These are phyloP conservation scores for Galago senegalensis DNA, from an alignment of 2,797 vertebrate genomes.

Conservation along the genomic window DNA sequence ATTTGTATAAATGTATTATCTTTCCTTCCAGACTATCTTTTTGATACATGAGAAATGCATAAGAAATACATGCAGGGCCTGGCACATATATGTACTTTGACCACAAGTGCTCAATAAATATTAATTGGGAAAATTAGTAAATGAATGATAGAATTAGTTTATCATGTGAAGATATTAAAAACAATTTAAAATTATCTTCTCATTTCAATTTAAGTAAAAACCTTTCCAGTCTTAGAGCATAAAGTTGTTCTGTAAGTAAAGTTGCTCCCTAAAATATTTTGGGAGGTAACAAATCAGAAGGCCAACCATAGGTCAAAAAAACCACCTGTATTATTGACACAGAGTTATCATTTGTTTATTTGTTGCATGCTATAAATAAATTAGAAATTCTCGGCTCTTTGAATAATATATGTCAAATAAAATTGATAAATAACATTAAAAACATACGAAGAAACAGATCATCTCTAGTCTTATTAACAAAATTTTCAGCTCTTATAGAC, in stretches of 20 bases:
- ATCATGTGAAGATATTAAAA: constrained; percentile 55
- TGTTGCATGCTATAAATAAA: constrained; percentile 48
- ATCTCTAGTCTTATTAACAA: constrained; percentile 9
- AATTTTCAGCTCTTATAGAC: neutral
- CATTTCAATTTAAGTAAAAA: constrained; percentile 53
- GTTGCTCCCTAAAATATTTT: constrained; percentile 52
- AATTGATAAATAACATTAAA: constrained; percentile 14
- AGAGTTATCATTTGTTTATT: constrained; percentile 28
- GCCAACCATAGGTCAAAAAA: constrained; percentile 29
- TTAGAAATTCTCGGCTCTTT: constrained; percentile 52
- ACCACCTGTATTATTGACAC: neutral
- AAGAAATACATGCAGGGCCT: neutral
- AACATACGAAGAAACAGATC: constrained; percentile 38
- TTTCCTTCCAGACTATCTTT: neutral
- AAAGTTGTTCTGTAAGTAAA: constrained; percentile 38
- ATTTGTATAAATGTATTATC: constrained; percentile 29
- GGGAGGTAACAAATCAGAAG: constrained; percentile 27
- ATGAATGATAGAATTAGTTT: constrained; percentile 26
- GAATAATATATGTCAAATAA: constrained; percentile 43
- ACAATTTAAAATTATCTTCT: constrained; percentile 47
- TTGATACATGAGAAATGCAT: constrained; percentile 27
- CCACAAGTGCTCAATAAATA: neutral
- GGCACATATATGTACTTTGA: neutral
- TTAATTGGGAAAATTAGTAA: constrained; percentile 46
- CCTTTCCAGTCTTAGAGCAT: neutral